Evolutionary conservation across 2,113 vertebrate genomes (phyloP).

Genomic region (Tetrao urogallus): DNA sequence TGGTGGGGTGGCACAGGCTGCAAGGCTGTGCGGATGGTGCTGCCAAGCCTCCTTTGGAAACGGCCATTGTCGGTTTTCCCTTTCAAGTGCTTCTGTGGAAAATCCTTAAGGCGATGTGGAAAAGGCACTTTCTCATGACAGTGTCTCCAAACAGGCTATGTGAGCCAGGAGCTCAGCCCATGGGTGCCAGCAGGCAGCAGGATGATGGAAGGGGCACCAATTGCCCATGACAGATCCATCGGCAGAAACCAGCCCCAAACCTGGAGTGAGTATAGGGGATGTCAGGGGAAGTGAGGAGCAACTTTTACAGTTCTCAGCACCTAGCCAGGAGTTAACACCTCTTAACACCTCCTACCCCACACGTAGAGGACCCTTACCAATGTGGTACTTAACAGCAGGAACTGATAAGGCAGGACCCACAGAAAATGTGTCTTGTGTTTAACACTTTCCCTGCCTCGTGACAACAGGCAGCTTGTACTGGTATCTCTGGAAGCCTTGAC

Average conservation of each 20-base stretch:
- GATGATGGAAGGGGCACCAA: neutral
- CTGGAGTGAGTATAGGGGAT: accelerated
- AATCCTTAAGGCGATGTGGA: neutral
- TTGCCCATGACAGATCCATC: too few species aligned
- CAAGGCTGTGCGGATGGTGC: neutral
- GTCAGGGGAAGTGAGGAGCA: too few species aligned
- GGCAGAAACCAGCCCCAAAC: neutral
- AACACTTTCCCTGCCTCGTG: neutral
- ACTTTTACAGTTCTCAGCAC: neutral
- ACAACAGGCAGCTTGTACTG: neutral
- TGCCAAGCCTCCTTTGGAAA: constrained; percentile 60
- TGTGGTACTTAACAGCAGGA: neutral
- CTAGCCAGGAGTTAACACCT: neutral
- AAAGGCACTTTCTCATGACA: constrained; percentile 20
- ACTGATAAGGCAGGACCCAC: neutral
- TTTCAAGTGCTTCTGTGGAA: constrained; percentile 52
- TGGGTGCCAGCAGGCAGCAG: constrained; percentile 9
- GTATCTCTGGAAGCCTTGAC: neutral
- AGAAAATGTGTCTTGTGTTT: neutral
- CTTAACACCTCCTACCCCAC: neutral
- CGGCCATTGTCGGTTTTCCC: neutral
- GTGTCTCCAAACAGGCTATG: neutral
- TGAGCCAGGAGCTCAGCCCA: neutral
- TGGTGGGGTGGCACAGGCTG: neutral
- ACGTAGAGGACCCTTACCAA: neutral